phyloP scores from a whole-genome alignment of 1,140 invertebrate genomes.

The Drosophila truncata region DNA sequence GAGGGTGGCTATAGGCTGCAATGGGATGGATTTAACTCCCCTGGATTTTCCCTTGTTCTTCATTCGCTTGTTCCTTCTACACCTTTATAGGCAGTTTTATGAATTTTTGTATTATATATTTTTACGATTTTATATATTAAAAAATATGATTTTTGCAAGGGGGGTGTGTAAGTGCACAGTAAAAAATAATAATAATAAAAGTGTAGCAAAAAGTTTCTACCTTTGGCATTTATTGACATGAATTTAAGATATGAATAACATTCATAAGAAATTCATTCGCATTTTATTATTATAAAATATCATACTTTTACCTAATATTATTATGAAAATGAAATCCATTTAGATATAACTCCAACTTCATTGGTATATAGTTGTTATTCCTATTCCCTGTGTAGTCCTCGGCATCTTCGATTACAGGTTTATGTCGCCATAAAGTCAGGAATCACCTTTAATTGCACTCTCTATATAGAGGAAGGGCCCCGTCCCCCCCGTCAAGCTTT shows the following conservation, averaged over 20 bases:
- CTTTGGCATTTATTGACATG: neutral
- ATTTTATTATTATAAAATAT: neutral
- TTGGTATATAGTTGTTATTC: neutral
- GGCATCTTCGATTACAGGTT: constrained; percentile 51
- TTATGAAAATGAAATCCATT: neutral
- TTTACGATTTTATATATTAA: constrained; percentile 44
- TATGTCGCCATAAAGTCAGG: constrained; percentile 65
- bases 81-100: constrained; percentile 54
- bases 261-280: neutral
- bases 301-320: neutral
- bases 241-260: neutral
- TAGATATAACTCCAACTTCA: neutral
- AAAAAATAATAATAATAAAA: neutral
- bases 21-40: constrained; percentile 39
- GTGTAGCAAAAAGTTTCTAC: neutral
- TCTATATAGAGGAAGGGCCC: constrained; percentile 1
- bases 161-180: neutral
- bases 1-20: constrained; percentile 19
- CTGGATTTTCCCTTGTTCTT: constrained; percentile 13
- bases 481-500: constrained; percentile 11
- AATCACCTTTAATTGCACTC: constrained; percentile 51
- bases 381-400: constrained; percentile 5
- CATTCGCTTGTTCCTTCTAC: constrained; percentile 3
- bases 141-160: constrained; percentile 25
- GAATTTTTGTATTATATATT: constrained; percentile 50